Percentiles rank a stretch among this genome's conserved stretches.
phyloP scores from a whole-genome alignment of 2,888 invertebrate genomes.

The Mycalesis mineus region DNA sequence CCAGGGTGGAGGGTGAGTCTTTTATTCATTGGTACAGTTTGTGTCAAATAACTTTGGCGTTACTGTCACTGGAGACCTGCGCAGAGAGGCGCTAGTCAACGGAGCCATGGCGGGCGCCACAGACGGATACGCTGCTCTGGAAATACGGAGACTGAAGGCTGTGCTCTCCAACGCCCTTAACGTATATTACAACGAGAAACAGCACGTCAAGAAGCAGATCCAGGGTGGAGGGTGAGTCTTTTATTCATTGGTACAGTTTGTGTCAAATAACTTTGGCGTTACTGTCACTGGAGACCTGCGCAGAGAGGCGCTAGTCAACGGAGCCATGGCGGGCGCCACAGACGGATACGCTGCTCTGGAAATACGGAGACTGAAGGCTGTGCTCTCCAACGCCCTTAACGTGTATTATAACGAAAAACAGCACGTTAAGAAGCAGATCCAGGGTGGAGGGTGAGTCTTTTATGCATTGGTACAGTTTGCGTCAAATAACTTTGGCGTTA shows the following conservation, averaged over 20 bases:
- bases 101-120: conserved; percentile 66
- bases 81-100: conserved; percentile 63
- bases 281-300: conserved; percentile 59
- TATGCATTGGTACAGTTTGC: no score
- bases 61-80: conserved; percentile 56
- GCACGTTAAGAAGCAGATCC: conserved; percentile 96
- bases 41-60: no score
- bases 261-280: no score
- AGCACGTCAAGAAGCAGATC: conserved; percentile 95
- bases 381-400: conserved; percentile 85
- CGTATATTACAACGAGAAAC: conserved; percentile 93
- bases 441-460: conserved; percentile 85
- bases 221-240: conserved; percentile 87
- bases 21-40: no score
- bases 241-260: no score
- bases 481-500: no score
- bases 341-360: conserved; percentile 88
- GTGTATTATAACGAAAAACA: conserved; percentile 94
- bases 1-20: conserved; percentile 87
- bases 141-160: conserved; percentile 87
- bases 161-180: conserved; percentile 86
- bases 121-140: conserved; percentile 85
- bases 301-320: conserved; percentile 63
- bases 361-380: conserved; percentile 86
- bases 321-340: conserved; percentile 63